phyloP scores from a whole-genome alignment of 53 echinoderm and acorn worm genomes.

The Stichopus horrens region DNA sequence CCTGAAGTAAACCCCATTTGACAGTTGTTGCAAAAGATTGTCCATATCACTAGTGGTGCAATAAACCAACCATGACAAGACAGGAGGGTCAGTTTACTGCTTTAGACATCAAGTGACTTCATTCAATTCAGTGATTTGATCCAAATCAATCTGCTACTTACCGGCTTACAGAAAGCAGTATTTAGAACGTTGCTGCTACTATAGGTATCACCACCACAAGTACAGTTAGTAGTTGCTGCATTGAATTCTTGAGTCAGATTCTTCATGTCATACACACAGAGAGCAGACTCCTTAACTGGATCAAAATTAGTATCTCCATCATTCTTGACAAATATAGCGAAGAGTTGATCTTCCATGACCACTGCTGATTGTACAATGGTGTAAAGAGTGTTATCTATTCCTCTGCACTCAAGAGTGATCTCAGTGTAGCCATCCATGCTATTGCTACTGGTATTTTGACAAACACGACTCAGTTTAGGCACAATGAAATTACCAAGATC shows the following conservation, averaged over 20 bases:
- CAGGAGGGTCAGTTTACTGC: too few species aligned
- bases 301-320: neutral
- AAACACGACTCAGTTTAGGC: constrained; percentile 55
- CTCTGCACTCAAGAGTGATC: constrained; percentile 45
- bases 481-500: neutral
- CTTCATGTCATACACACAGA: constrained; percentile 4
- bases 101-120: too few species aligned
- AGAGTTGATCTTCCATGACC: constrained; percentile 20
- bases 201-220: neutral
- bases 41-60: too few species aligned
- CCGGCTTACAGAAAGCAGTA: neutral
- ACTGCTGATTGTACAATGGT: constrained; percentile 54
- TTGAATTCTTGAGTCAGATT: neutral
- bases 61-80: too few species aligned
- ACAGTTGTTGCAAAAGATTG: too few species aligned
- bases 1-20: too few species aligned
- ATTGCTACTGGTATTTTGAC: constrained; percentile 17
- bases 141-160: too few species aligned
- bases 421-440: constrained; percentile 44
- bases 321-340: constrained; percentile 57
- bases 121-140: too few species aligned
- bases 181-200: neutral
- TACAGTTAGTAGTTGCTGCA: neutral
- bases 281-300: neutral
- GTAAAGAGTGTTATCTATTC: constrained; percentile 5